Base-by-base conservation (phyloP, 1,140 invertebrate genomes). In the Ylistrum balloti region DNA sequence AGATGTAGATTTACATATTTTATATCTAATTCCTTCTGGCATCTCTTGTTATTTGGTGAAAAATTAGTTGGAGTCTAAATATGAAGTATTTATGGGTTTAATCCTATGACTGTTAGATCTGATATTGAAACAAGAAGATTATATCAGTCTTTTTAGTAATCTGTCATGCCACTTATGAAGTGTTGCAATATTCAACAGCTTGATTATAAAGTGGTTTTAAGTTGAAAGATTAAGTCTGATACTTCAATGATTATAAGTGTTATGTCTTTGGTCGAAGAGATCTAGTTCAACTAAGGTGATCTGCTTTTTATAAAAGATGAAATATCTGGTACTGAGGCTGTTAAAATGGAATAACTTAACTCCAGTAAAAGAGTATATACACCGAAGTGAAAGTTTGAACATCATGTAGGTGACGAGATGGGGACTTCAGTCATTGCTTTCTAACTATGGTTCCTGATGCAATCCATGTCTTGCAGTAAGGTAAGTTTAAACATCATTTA, bases 181-280 rank as follows among this genome's bases (percentile, higher is more conserved):
- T 74, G 56, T 74, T 74, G n/a, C 56, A 74, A 74, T 74, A 74
- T 74, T 74, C 56, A 74, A 5, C 56, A 74, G 17, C 56, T 17
- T 74, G 56, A 74, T 74, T 74, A 74, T 74, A 28, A 74, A 74
- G 56, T 74, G 56, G 56, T 74, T 74, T n/a, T 17, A 74, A 74
- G 56, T 74, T 74, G 56, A 74, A 74, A 74, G 56, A 74, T 74
- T 74, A 74, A 74, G 56, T 74, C 56, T 74, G 56, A 74, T 74
- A 74, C 28, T 74, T 74, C n/a, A 74, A 28, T 74, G 56, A 74
- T 74, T 74, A 74, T 74, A 74, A n/a, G 56, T n/a, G n/a, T 74
- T 28, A 74, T 74, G 22, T 74, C 56, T 74, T 74, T n/a, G 56
- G 56, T 74, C 56, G 1, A 5, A 74, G n/a, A 74, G 56, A 74